These are phyloP conservation scores for Anser cygnoides DNA, from an alignment of 2,113 vertebrate genomes.

Conservation along the genomic window DNA sequence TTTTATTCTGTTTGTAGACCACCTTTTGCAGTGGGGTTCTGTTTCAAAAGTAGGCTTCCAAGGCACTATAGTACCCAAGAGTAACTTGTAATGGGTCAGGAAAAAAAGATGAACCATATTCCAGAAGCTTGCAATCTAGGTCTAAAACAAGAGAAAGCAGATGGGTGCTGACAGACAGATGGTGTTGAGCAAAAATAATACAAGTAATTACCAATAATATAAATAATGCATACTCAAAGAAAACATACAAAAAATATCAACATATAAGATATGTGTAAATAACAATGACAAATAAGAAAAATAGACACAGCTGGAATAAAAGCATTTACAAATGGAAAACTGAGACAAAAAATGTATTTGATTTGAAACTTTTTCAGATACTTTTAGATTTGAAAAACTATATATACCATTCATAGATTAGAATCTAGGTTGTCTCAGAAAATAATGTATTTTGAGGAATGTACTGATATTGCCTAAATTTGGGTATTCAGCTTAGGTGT, in stretches of 20 bases:
- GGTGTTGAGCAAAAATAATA: neutral
- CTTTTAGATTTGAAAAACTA: neutral
- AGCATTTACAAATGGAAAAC: neutral
- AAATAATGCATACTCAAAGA: slow-evolving; percentile 3
- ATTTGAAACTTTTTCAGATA: neutral
- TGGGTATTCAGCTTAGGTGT: neutral
- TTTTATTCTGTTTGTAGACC: neutral
- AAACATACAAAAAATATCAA: neutral
- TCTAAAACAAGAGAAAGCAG: neutral
- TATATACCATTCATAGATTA: neutral
- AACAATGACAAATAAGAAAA: neutral
- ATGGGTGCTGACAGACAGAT: slow-evolving; percentile 30
- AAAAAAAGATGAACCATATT: neutral
- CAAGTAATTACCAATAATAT: neutral
- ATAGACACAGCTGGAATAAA: neutral
- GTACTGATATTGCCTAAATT: neutral
- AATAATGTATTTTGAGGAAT: neutral
- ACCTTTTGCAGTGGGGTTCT: neutral
- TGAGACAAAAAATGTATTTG: neutral
- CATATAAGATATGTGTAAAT: neutral
- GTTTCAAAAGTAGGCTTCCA: neutral
- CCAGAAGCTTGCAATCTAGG: neutral
- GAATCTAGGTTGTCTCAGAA: neutral
- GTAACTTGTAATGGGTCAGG: neutral
- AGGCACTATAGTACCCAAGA: neutral